phyloP scores from a whole-genome alignment of 2,113 vertebrate genomes.

The Alces alces region DNA sequence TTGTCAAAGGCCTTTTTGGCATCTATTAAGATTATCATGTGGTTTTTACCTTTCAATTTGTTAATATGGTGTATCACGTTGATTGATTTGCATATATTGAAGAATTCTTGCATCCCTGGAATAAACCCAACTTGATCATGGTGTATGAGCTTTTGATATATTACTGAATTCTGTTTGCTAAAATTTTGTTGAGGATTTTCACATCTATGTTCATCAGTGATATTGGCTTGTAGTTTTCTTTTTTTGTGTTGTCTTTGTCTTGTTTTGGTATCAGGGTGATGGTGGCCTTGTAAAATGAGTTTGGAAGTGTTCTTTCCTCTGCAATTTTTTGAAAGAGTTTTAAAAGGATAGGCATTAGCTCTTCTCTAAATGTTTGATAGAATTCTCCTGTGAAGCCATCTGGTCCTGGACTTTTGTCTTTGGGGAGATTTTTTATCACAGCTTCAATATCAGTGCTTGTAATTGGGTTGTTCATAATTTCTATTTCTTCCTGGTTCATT shows the following conservation, averaged over 20 bases:
- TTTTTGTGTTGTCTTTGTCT: background rate
- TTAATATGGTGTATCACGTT: background rate
- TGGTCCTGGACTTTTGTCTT: background rate
- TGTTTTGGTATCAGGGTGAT: background rate
- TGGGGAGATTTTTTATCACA: background rate
- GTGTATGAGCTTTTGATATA: background rate
- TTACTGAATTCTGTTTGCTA: background rate
- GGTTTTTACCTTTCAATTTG: background rate
- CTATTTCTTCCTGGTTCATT: background rate
- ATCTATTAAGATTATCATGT: background rate
- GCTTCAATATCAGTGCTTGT: background rate
- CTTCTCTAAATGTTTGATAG: background rate
- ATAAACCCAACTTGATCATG: background rate
- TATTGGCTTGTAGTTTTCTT: background rate
- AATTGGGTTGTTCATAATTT: background rate
- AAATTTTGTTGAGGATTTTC: background rate
- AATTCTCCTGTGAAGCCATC: background rate
- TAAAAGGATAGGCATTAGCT: background rate
- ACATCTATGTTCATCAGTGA: background rate
- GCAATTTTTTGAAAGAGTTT: background rate
- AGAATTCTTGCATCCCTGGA: background rate
- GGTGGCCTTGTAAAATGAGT: background rate
- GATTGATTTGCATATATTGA: background rate
- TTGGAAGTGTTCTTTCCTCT: background rate
- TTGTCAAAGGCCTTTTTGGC: background rate